Evolutionary conservation across 1,140 invertebrate genomes (phyloP).

Genomic region (Meteorus sp.): DNA sequence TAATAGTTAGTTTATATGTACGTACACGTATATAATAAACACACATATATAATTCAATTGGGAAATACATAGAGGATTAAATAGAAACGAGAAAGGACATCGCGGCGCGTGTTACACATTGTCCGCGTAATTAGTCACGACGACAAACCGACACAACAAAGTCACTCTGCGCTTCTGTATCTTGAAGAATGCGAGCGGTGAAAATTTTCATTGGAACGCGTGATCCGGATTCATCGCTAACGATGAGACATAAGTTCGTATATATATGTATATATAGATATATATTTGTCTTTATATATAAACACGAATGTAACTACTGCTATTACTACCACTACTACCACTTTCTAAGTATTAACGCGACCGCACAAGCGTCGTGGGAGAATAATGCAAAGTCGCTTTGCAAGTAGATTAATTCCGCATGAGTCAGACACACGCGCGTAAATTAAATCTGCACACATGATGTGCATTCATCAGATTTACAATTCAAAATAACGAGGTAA

Average conservation of each 20-base stretch:
- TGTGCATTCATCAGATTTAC: background rate
- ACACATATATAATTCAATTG: no score
- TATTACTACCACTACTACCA: no score
- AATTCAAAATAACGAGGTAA: background rate
- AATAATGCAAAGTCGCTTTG: constrained; percentile 6
- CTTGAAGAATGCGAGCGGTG: constrained; percentile 8
- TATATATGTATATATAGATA: background rate
- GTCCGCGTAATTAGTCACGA: constrained; percentile 34
- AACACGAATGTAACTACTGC: no score
- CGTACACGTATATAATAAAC: no score
- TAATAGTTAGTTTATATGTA: no score
- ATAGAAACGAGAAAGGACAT: background rate
- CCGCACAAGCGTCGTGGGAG: constrained; percentile 15
- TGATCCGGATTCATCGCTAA: constrained; percentile 21
- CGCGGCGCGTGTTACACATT: constrained; percentile 27
- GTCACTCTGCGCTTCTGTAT: background rate
- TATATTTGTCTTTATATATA: background rate
- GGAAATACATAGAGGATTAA: no score
- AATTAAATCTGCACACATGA: background rate
- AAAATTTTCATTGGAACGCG: constrained; percentile 19
- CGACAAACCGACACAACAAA: background rate
- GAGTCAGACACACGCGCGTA: constrained; percentile 18
- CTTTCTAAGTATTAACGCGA: constrained; percentile 20
- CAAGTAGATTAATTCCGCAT: constrained; percentile 20
- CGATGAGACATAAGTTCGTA: background rate